Evolutionary conservation across 2,797 vertebrate genomes (phyloP).

Genomic region (Schizothorax lantsangensis): DNA sequence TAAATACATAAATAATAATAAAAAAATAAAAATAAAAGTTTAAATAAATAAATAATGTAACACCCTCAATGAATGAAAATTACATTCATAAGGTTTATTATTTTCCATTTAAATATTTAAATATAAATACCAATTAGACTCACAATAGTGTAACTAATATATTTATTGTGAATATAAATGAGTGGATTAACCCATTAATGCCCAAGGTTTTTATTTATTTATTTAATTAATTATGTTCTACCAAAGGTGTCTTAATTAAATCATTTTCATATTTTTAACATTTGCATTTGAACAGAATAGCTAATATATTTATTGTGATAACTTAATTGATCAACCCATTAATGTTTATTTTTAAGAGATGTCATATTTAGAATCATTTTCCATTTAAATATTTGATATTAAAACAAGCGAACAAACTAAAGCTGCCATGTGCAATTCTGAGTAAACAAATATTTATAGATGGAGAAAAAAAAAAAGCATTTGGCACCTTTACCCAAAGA

Average conservation of each 20-base stretch:
- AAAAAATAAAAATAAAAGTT: not conserved
- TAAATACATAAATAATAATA: not conserved
- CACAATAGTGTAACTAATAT: not conserved
- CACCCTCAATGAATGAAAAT: slow-evolving; percentile 31
- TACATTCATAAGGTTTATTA: slow-evolving; percentile 41
- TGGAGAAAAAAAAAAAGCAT: not conserved
- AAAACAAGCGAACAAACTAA: not conserved
- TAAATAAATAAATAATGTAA: not conserved
- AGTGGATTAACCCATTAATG: not conserved
- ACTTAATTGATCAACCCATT: too few relatives aligned
- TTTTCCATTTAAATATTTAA: slow-evolving; percentile 30
- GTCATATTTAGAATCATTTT: not conserved
- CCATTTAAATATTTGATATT: not conserved
- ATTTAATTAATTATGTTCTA: not conserved
- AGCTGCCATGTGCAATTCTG: not conserved
- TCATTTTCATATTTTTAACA: too few relatives aligned
- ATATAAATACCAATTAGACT: not conserved
- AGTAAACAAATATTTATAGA: slow-evolving; percentile 14
- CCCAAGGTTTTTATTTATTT: not conserved
- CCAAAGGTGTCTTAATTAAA: not conserved
- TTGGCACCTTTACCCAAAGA: not conserved
- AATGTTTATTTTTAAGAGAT: not conserved
- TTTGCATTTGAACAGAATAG: not conserved
- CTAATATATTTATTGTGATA: not conserved
- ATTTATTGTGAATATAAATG: not conserved